Evolutionary conservation across 1,140 invertebrate species (phyloP), one percentile per base, ranked within the genome.

Genomic region (Dendrolimus kikuchii): DNA sequence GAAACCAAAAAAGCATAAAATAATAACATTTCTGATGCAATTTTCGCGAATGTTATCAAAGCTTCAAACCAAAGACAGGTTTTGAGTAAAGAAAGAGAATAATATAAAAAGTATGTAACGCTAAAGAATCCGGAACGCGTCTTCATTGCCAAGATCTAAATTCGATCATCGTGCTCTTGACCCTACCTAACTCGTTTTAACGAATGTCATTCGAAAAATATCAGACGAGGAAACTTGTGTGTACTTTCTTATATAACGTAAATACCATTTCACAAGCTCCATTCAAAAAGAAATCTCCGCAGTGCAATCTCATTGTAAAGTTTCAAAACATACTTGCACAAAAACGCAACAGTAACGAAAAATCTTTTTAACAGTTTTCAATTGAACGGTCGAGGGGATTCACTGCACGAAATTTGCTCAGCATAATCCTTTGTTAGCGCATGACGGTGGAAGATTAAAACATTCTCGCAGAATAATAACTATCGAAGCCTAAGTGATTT

Each of bases 391-490:
- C 63, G 70, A 68, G 68, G 23, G 23, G 68, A 73, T 78, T 85
- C 81, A 85, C 80, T 82, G 60, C 77, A 77, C 79, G 68, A 83
- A 81, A 73, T 77, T 71, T 64, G 51, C 72, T 71, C 66, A 64
- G 59, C 66, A 55, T 60, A 53, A 63, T 65, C 68, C 60, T 79
- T 86, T 85, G 80, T 86, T 61, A 59, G 53, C 57, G 72, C 75
- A 83, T 86, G 83, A 86, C 81, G 77, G 65, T 70, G 83, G 68
- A 72, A 77, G 79, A 83, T 85, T 86, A 85, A 81, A 82, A 83
- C 77, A 77, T 81, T 74, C 66, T 64, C 69, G 60, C 57, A 67
- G 60, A 71, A 74, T 69, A 86, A 84, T 85, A 85, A 86, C 83
- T 86, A 86, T 86, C 83, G 74, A 79, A 74, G 78, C 67, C 77